Conservation (phyloP, 1,140 invertebrate genomes). For the Aethina tumida region DNA sequence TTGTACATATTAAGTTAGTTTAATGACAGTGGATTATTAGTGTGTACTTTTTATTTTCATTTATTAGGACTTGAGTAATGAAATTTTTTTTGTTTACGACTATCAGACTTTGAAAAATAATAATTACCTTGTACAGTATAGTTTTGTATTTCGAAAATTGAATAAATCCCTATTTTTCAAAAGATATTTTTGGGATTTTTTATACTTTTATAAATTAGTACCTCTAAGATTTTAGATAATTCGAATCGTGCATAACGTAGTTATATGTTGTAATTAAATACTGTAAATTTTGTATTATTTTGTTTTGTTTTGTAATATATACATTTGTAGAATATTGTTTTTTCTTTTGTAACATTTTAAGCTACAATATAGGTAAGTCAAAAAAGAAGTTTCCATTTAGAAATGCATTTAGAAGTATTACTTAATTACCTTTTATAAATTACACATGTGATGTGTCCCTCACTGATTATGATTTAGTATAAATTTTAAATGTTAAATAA, state of each 20-base stretch:
- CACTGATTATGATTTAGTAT: too few species aligned
- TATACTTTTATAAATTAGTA: constrained; percentile 29
- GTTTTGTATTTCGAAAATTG: too few species aligned
- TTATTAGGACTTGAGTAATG: too few species aligned
- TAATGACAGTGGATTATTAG: too few species aligned
- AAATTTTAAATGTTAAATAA: not conserved
- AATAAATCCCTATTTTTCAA: constrained; percentile 27
- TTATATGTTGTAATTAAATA: constrained; percentile 4
- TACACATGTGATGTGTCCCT: too few species aligned
- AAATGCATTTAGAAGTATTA: too few species aligned
- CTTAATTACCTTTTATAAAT: too few species aligned
- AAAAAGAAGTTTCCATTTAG: not conserved
- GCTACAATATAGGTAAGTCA: not conserved
- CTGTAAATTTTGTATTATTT: constrained; percentile 13
- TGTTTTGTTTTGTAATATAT: constrained; percentile 12
- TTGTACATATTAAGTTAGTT: too few species aligned
- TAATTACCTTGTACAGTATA: too few species aligned
- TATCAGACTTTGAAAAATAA: too few species aligned
- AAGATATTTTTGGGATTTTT: constrained; percentile 32
- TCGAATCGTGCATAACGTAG: not conserved
- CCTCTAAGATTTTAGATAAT: not conserved
- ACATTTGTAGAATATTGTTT: constrained; percentile 8
- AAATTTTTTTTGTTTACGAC: too few species aligned
- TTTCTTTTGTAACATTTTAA: constrained; percentile 1
- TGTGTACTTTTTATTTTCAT: too few species aligned